Conservation (phyloP, 2,888 invertebrate species). For the Piscicola geometra region DNA sequence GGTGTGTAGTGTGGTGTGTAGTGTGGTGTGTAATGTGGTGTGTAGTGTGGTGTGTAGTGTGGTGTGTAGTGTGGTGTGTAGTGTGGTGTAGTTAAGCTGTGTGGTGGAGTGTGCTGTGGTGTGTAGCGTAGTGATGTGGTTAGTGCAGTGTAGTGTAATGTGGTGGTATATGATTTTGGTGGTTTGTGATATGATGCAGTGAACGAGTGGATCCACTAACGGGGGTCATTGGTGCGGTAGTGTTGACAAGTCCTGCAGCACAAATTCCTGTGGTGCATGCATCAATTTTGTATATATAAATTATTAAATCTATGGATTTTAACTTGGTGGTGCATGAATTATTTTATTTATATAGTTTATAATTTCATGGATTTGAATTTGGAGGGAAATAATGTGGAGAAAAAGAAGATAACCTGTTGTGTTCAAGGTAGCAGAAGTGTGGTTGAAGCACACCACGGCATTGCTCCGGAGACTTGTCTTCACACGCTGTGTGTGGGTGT, state of each 20-base stretch:
- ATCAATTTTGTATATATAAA: too few relatives aligned
- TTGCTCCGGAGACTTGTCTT: slow-evolving; percentile 43
- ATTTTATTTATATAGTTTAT: neutral
- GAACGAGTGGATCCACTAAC: neutral
- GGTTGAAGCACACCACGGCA: slow-evolving; percentile 6
- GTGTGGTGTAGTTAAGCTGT: too few relatives aligned
- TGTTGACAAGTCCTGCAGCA: slow-evolving; percentile 22
- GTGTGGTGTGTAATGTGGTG: too few relatives aligned
- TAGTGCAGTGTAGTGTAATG: too few relatives aligned
- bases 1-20: too few relatives aligned
- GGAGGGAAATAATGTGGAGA: neutral
- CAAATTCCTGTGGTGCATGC: slow-evolving; percentile 16
- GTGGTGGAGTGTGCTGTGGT: too few relatives aligned
- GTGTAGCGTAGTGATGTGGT: too few relatives aligned
- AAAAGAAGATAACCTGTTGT: slow-evolving; percentile 11
- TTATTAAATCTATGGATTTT: too few relatives aligned
- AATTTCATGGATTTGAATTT: neutral
- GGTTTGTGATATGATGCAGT: too few relatives aligned
- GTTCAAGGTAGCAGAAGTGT: slow-evolving; percentile 31
- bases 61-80: too few relatives aligned
- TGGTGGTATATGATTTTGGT: too few relatives aligned
- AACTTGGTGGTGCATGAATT: neutral
- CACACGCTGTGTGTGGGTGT: slow-evolving; percentile 54
- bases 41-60: too few relatives aligned
- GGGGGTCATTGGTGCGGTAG: slow-evolving; percentile 22